Conservation (phyloP, 1,140 invertebrate genomes). For the Drosophila subobscura region DNA sequence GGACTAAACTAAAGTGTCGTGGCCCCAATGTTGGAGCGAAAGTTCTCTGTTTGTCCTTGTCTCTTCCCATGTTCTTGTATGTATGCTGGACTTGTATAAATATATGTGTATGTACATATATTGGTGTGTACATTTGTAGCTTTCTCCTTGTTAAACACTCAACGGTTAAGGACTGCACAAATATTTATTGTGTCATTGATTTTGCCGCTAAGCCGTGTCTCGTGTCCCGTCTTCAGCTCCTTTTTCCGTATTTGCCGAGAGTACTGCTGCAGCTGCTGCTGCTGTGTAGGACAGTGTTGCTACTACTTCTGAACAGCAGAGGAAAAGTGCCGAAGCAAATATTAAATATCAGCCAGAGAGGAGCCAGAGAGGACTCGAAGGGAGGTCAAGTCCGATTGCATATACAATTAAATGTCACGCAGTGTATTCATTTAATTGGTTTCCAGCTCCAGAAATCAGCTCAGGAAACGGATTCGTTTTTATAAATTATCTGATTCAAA, state of each 20-base stretch:
- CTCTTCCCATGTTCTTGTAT: conserved; percentile 1
- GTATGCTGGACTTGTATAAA: conserved; percentile 32
- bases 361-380: conserved; percentile 15
- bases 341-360: conserved; percentile 58
- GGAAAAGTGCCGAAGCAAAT: conserved; percentile 55
- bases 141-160: conserved; percentile 71
- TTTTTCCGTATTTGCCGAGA: conserved; percentile 53
- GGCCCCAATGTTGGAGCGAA: conserved; percentile 26
- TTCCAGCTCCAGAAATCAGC: too few relatives aligned
- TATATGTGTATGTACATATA: conserved; percentile 26
- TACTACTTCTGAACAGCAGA: not conserved
- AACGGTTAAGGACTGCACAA: conserved; percentile 75
- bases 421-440: not conserved
- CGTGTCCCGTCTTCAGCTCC: conserved; percentile 15
- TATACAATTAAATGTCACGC: conserved; percentile 55
- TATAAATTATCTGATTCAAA: not conserved
- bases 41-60: conserved; percentile 38
- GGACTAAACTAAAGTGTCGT: conserved; percentile 8
- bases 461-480: too few relatives aligned
- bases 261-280: conserved; percentile 48
- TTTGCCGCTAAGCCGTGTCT: conserved; percentile 71
- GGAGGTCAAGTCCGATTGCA: conserved; percentile 54
- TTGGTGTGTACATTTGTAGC: conserved; percentile 20
- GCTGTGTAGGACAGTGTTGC: conserved; percentile 27
- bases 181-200: conserved; percentile 83